Evolutionary conservation across 2,797 vertebrate species (phyloP).

Genomic region (Tadarida brasiliensis): DNA sequence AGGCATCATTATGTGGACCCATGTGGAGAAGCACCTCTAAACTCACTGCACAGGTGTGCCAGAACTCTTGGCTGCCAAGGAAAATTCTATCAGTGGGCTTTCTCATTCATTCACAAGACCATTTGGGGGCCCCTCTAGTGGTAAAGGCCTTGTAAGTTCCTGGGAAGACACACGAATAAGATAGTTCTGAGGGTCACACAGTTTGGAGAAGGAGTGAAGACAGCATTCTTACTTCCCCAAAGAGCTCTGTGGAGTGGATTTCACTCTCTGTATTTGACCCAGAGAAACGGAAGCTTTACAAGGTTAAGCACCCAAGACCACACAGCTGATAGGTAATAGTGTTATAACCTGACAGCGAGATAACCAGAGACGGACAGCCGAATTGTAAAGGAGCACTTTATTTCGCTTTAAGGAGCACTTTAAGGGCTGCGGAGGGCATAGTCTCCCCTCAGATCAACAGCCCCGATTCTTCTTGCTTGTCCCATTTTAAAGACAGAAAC

Average conservation of each 20-base stretch:
- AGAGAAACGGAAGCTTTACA: background rate
- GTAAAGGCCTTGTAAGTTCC: background rate
- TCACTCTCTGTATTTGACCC: accelerated
- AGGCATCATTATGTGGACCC: background rate
- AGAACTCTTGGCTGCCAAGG: too few relatives aligned
- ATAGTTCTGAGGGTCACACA: accelerated
- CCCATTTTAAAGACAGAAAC: too few relatives aligned
- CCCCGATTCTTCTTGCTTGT: too few relatives aligned
- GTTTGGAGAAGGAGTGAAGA: background rate
- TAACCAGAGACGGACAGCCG: too few relatives aligned
- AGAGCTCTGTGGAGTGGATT: background rate
- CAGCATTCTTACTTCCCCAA: background rate
- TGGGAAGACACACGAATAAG: background rate
- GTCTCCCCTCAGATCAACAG: too few relatives aligned
- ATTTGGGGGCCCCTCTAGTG: background rate
- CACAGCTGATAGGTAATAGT: background rate
- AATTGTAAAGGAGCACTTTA: too few relatives aligned
- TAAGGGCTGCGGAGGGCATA: too few relatives aligned
- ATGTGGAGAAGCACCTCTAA: background rate
- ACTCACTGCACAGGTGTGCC: background rate
- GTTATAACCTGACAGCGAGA: too few relatives aligned
- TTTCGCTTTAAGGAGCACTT: too few relatives aligned
- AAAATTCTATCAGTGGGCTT: background rate
- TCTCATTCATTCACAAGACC: background rate
- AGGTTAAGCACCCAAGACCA: background rate